Base-by-base conservation (phyloP, 2,888 invertebrate species). In the Morpho achilles region DNA sequence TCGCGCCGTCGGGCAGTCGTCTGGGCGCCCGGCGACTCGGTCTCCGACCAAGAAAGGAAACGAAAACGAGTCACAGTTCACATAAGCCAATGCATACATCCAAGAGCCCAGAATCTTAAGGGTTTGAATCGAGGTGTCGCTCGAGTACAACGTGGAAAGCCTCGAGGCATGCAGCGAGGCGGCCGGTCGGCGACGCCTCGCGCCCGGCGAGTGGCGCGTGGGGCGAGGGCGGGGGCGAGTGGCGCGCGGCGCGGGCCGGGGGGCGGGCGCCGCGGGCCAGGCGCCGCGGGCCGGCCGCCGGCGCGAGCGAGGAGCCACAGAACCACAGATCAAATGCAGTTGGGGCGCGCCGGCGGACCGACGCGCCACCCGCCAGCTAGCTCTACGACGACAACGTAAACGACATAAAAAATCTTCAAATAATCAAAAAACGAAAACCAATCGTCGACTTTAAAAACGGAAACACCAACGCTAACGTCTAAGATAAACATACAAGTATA, bases 41-140 rank as follows among this genome's bases (percentile, higher is more conserved):
- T 71, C 80, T 80, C 79, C 80, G 84, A 87, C 84, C 84, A 88
- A 88, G 89, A 88, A 89, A 90, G 87, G 88, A 89, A 90, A 90
- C 89, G 89, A 89, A 90, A 90, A 88, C 87, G 86, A 89, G 85
- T 89, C 88, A 89, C 89, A 88, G 84, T 89, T 90, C 87, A 90
- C 89, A 90, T 86, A 90, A 89, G 89, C 89, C 89, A 90, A 89
- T 89, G 89, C 89, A 89, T 83, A 89, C 88, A 90, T 89, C 89
- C 90, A 90, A 89, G 88, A 90, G 90, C 89, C 89, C 89, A 89
- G 89, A 90, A 90, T 89, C 80, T 89, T 87, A 89, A 89, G 90
- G 89, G 90, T 89, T 90, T 89, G 86, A 84, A 80, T 87, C 84
- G 87, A 84, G 86, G 80, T 85, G 81, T 87, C 81, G 69, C 75